A percentile compares a stretch with the other conserved stretches of the same genome.
These are phyloP conservation scores for Scaptomyza polygonia DNA, from an alignment of 2,888 invertebrate species.

Conservation along the genomic window DNA sequence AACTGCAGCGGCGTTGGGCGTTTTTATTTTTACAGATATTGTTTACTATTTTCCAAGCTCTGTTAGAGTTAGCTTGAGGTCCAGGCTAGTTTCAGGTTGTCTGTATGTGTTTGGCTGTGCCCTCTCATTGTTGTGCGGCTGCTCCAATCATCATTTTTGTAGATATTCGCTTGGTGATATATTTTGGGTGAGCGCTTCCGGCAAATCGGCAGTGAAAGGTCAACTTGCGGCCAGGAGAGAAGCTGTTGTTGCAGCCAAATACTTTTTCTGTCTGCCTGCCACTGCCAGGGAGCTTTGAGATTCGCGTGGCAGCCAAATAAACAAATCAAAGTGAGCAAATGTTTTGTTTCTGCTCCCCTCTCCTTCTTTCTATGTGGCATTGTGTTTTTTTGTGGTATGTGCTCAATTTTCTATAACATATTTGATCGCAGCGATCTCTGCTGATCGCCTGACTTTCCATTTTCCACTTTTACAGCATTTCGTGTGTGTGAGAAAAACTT, in stretches of 20 bases:
- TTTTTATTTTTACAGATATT: constrained; percentile 83
- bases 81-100: constrained; percentile 41
- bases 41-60: constrained; percentile 65
- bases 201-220: constrained; percentile 76
- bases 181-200: constrained; percentile 78
- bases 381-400: constrained; percentile 66
- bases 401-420: constrained; percentile 77
- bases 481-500: constrained; percentile 75
- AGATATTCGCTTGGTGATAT: constrained; percentile 78
- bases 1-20: constrained; percentile 79
- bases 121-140: constrained; percentile 69
- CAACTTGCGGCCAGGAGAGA: constrained; percentile 74
- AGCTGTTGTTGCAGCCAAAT: constrained; percentile 37
- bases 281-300: constrained; percentile 71
- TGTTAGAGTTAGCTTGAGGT: constrained; percentile 10
- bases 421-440: constrained; percentile 74
- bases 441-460: constrained; percentile 74
- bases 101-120: constrained; percentile 62
- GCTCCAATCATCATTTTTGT: constrained; percentile 74
- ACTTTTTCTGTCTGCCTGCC: constrained; percentile 56
- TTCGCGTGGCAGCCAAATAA: constrained; percentile 74
- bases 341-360: constrained; percentile 21
- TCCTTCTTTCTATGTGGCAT: constrained; percentile 31
- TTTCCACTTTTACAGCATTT: constrained; percentile 57
- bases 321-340: constrained; percentile 76